Evolutionary conservation across 2,113 vertebrate genomes (phyloP).

Genomic region (Mustelus asterias): DNA sequence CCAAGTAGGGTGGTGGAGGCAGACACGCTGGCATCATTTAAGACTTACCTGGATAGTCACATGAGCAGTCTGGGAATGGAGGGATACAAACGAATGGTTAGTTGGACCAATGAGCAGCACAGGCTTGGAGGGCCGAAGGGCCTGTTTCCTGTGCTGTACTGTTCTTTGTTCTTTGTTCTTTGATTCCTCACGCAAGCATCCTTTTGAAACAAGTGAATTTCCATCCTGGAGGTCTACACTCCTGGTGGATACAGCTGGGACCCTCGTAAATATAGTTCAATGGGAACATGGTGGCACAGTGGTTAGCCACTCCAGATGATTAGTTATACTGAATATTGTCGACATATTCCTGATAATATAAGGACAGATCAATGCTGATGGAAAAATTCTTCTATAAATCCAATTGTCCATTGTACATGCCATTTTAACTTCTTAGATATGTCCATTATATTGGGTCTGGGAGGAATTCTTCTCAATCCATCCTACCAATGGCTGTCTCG

Average conservation of each 20-base stretch:
- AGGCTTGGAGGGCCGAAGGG: too few relatives aligned
- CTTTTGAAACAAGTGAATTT: too few relatives aligned
- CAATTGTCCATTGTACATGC: background rate
- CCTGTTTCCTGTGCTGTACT: too few relatives aligned
- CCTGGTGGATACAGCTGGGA: background rate
- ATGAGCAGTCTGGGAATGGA: too few relatives aligned
- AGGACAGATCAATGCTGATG: background rate
- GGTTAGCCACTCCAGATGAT: background rate
- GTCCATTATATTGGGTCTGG: background rate
- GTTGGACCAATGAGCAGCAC: too few relatives aligned
- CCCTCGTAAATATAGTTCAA: background rate
- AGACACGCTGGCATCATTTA: too few relatives aligned
- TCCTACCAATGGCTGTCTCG: background rate
- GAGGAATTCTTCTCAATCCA: background rate
- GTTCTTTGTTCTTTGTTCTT: too few relatives aligned
- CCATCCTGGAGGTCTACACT: background rate
- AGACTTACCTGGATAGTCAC: too few relatives aligned
- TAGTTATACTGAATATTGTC: background rate
- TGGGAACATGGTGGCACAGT: too few relatives aligned
- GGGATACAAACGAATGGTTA: too few relatives aligned
- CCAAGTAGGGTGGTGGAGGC: too few relatives aligned
- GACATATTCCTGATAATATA: background rate
- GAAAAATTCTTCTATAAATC: background rate
- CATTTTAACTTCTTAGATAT: background rate
- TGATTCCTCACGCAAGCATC: too few relatives aligned